Evolutionary conservation across 2,113 vertebrate genomes (phyloP).

Genomic region (Rhynchopsitta pachyrhyncha): DNA sequence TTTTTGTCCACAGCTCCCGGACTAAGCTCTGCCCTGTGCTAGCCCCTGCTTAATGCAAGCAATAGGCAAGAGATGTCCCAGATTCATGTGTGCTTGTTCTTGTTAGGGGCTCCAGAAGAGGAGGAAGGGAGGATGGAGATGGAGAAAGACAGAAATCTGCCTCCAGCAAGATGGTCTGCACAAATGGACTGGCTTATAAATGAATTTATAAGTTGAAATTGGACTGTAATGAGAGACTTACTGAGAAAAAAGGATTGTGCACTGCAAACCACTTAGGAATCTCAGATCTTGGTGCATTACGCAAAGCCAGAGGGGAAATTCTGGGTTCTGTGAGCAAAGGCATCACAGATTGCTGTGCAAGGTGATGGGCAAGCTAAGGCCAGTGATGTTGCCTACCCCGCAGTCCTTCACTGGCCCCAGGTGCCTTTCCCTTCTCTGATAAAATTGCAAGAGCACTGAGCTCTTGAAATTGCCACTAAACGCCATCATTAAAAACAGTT

Average conservation of each 20-base stretch:
- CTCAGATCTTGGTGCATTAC: not conserved
- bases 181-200: slow-evolving; percentile 70
- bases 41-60: not conserved
- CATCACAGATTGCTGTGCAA: not conserved
- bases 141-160: slow-evolving; percentile 28
- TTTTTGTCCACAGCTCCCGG: not conserved
- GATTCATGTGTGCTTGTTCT: not conserved
- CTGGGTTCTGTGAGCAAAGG: slow-evolving; percentile 6
- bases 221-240: slow-evolving; percentile 62
- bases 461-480: not conserved
- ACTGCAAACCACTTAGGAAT: slow-evolving; percentile 48
- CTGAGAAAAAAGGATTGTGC: slow-evolving; percentile 53
- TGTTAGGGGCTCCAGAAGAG: not conserved
- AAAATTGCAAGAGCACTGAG: not conserved
- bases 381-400: not conserved
- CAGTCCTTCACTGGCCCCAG: not conserved
- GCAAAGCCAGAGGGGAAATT: not conserved
- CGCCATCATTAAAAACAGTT: not conserved
- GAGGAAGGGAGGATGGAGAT: not conserved
- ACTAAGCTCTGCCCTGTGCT: not conserved
- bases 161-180: slow-evolving; percentile 17
- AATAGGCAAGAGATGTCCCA: not conserved
- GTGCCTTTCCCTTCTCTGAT: not conserved
- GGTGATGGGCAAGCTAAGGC: not conserved
- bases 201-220: slow-evolving; percentile 70